A percentile compares a stretch with the other conserved stretches of the same genome.
These are phyloP conservation scores for Scaptodrosophila lebanonensis DNA, from an alignment of 1,140 invertebrate genomes.

Conservation along the genomic window DNA sequence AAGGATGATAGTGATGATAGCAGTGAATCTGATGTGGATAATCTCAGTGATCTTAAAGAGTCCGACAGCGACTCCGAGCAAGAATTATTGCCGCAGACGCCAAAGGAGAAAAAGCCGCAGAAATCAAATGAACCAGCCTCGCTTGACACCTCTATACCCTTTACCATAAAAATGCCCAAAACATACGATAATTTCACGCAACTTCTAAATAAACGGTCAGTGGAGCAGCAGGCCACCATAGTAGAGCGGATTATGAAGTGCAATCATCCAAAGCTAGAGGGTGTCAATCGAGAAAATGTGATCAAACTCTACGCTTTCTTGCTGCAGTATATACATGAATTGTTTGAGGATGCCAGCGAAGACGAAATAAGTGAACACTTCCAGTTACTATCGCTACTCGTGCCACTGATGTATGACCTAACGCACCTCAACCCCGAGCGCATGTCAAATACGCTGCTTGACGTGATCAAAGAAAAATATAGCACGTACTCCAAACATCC, in stretches of 20 bases:
- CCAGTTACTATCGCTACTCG: slow-evolving; percentile 81
- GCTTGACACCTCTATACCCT: slow-evolving; percentile 81
- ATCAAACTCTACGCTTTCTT: slow-evolving; percentile 85
- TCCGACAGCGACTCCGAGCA: slow-evolving; percentile 59
- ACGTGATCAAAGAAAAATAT: slow-evolving; percentile 87
- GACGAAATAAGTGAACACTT: slow-evolving; percentile 79
- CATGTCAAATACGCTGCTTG: slow-evolving; percentile 81
- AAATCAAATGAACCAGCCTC: slow-evolving; percentile 50
- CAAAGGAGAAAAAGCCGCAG: slow-evolving; percentile 30
- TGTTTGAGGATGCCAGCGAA: slow-evolving; percentile 78
- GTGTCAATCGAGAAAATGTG: slow-evolving; percentile 87
- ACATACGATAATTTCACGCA: slow-evolving; percentile 83
- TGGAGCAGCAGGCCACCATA: slow-evolving; percentile 84
- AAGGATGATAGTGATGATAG: slow-evolving; percentile 35
- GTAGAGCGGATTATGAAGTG: slow-evolving; percentile 91
- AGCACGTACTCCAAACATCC: slow-evolving; percentile 81
- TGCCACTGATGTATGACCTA: slow-evolving; percentile 85
- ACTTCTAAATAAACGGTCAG: slow-evolving; percentile 81
- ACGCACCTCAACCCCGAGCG: slow-evolving; percentile 83
- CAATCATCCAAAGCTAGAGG: slow-evolving; percentile 87
- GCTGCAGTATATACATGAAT: slow-evolving; percentile 86
- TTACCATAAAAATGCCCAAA: slow-evolving; percentile 83
- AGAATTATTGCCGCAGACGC: slow-evolving; percentile 16
- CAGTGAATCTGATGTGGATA: slow-evolving; percentile 70
- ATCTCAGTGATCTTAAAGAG: slow-evolving; percentile 78